Evolutionary conservation across 2,113 vertebrate genomes (phyloP).

Genomic region (Misgurnus anguillicaudatus): DNA sequence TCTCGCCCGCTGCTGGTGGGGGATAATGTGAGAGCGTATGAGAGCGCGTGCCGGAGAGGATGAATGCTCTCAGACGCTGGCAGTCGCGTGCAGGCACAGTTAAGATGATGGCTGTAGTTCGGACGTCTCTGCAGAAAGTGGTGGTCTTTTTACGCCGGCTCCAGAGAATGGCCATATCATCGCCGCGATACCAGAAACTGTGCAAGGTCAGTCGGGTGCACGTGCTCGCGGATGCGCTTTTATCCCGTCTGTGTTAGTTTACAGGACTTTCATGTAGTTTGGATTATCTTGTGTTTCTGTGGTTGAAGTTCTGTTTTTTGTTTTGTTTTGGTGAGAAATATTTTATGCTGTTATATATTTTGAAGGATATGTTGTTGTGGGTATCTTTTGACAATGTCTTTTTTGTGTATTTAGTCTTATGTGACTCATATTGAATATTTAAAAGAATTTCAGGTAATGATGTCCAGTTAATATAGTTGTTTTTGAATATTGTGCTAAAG

Average conservation of each 20-base stretch:
- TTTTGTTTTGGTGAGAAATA: neutral
- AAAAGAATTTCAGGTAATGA: neutral
- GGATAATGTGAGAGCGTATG: conserved; percentile 81
- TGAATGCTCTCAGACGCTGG: conserved; percentile 90
- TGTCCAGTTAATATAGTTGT: too few relatives aligned
- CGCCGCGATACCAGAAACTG: conserved; percentile 98
- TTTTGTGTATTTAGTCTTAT: neutral
- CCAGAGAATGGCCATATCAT: conserved; percentile 99
- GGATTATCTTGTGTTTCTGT: neutral
- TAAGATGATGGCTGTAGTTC: conserved; percentile 99
- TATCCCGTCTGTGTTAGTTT: neutral
- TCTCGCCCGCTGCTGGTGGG: conserved; percentile 73
- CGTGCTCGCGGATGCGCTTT: neutral
- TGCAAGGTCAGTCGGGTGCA: conserved; percentile 86
- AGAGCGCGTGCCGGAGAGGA: conserved; percentile 88
- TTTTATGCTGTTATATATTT: neutral
- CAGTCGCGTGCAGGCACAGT: conserved; percentile 95
- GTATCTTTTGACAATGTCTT: neutral
- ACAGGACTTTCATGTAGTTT: neutral
- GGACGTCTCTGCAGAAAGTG: conserved; percentile 99
- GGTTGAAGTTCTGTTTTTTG: neutral
- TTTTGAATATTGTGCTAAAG: too few relatives aligned
- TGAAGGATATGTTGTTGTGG: neutral
- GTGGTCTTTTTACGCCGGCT: conserved; percentile 98
- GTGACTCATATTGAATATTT: neutral